Conservation (phyloP, 1,140 invertebrate species). For the Lepidurus arcticus region DNA sequence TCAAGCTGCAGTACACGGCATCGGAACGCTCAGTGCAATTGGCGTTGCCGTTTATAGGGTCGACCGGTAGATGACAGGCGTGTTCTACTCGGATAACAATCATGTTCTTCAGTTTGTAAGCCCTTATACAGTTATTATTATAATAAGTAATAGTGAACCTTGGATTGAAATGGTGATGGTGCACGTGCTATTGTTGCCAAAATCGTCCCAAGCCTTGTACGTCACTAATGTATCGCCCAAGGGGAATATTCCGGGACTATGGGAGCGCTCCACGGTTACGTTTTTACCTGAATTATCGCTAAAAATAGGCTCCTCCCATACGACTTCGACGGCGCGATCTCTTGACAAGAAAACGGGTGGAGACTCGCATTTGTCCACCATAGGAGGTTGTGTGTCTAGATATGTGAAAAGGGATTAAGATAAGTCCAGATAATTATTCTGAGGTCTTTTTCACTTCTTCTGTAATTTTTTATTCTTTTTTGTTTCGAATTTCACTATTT, state of each 20-base stretch:
- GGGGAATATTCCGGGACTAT: constrained; percentile 51
- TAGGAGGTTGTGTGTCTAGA: constrained; percentile 56
- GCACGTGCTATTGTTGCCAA: constrained; percentile 56
- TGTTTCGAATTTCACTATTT: no score
- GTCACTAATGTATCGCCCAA: constrained; percentile 54
- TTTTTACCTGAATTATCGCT: constrained; percentile 59
- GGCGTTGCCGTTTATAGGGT: constrained; percentile 52
- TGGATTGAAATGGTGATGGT: constrained; percentile 57
- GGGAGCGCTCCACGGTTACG: constrained; percentile 43
- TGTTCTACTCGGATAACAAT: constrained; percentile 53
- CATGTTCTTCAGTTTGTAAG: constrained; percentile 47
- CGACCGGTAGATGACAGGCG: constrained; percentile 51
- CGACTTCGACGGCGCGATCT: constrained; percentile 46
- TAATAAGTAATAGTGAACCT: constrained; percentile 45
- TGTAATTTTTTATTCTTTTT: no score
- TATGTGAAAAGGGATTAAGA: constrained; percentile 24
- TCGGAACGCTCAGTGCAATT: constrained; percentile 50
- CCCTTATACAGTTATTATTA: neutral
- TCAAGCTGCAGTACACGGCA: constrained; percentile 52
- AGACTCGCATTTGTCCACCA: constrained; percentile 56
- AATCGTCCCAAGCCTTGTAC: constrained; percentile 55
- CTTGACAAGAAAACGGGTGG: constrained; percentile 51
- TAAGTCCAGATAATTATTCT: neutral
- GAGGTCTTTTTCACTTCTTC: neutral
- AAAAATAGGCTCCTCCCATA: constrained; percentile 62